Conservation (phyloP, 2,113 vertebrate genomes). For the Danio rerio region GRCz12tu NC_133183.1:21019001-21019500, state of each 20-base stretch:
- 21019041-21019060: background rate
- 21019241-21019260: background rate
- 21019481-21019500: constrained; percentile 1
- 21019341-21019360: background rate
- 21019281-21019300: background rate
- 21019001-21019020: background rate
- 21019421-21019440: constrained; percentile 3
- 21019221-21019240: background rate
- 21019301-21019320: background rate
- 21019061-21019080: background rate
- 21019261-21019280: background rate
- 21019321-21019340: constrained; percentile 4
- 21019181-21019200: no score
- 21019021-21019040: no score
- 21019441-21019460: background rate
- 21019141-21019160: background rate
- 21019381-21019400: background rate
- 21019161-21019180: background rate
- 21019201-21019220: background rate
- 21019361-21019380: constrained; percentile 1
- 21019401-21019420: constrained; percentile 7
- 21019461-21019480: constrained; percentile 3
- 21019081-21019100: background rate
- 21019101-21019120: background rate
- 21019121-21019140: background rate